phyloP scores from a whole-genome alignment of 35 echinoderm and acorn worm genomes.

The Ophioderma brevispina region DNA sequence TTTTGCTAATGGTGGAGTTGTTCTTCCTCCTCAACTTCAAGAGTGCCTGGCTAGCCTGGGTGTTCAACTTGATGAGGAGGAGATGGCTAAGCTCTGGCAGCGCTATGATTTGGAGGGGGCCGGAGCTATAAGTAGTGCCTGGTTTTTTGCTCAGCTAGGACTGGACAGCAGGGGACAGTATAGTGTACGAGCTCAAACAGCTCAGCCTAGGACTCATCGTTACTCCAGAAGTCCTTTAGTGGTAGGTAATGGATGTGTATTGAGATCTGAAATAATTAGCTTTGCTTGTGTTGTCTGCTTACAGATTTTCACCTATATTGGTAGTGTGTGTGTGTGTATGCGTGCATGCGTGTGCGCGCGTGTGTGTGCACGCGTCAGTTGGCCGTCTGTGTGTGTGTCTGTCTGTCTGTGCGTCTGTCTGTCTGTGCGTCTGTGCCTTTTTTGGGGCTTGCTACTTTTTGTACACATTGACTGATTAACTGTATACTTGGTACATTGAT shows the following conservation, averaged over 20 bases:
- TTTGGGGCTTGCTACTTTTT: too few species aligned
- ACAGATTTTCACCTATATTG: too few species aligned
- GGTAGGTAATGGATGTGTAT: constrained; percentile 33
- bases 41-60: constrained; percentile 78
- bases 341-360: too few species aligned
- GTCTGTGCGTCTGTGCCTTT: too few species aligned
- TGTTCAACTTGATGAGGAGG: constrained; percentile 72
- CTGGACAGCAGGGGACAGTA: constrained; percentile 61
- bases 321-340: too few species aligned
- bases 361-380: too few species aligned
- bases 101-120: constrained; percentile 89
- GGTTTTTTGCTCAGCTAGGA: constrained; percentile 78
- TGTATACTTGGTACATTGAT: too few species aligned
- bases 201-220: constrained; percentile 31
- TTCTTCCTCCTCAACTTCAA: constrained; percentile 74
- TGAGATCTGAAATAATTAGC: too few species aligned
- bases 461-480: too few species aligned
- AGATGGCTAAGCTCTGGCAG: constrained; percentile 81
- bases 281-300: too few species aligned
- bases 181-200: constrained; percentile 50
- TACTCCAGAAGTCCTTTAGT: constrained; percentile 36
- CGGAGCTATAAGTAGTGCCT: constrained; percentile 63
- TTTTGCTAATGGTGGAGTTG: constrained; percentile 64
- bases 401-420: too few species aligned
- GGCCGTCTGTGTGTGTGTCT: too few species aligned